phyloP scores from a whole-genome alignment of 1,140 invertebrate species.

The Drosophila repleta region DNA sequence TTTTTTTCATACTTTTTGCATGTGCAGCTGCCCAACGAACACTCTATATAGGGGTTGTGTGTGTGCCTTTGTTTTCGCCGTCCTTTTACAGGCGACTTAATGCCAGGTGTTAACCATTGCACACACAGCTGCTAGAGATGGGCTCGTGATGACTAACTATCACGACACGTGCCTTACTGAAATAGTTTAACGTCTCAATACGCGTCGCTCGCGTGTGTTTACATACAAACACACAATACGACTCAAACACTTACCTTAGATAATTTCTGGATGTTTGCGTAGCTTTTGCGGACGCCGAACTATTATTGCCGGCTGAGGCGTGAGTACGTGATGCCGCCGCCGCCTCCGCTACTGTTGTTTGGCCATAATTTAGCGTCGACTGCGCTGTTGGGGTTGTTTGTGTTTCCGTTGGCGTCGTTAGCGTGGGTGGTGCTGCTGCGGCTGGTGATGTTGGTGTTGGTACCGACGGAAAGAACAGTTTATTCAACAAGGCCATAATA shows the following conservation, averaged over 20 bases:
- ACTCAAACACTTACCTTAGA: constrained; percentile 81
- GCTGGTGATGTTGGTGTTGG: constrained; percentile 51
- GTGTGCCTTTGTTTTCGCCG: constrained; percentile 28
- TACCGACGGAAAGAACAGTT: constrained; percentile 83
- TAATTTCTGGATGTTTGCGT: constrained; percentile 83
- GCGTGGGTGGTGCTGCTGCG: constrained; percentile 53
- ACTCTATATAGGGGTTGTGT: constrained; percentile 21
- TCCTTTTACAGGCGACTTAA: constrained; percentile 41
- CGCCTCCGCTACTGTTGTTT: constrained; percentile 64
- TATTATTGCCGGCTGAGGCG: constrained; percentile 63
- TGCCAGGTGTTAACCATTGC: constrained; percentile 36
- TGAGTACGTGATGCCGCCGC: constrained; percentile 72
- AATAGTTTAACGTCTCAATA: constrained; percentile 19
- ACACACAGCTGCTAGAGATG: constrained; percentile 21
- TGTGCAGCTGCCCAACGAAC: constrained; percentile 29
- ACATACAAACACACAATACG: constrained; percentile 9
- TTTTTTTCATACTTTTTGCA: constrained; percentile 17
- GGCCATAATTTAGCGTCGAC: constrained; percentile 50
- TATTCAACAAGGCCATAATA: constrained; percentile 83
- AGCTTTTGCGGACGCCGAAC: constrained; percentile 77
- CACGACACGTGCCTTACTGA: constrained; percentile 28
- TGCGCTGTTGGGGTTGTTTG: constrained; percentile 32
- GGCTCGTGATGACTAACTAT: constrained; percentile 16
- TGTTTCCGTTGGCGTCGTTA: constrained; percentile 38
- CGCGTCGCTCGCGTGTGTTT: constrained; percentile 4